Evolutionary conservation across 1,140 invertebrate genomes (phyloP).

Genomic region (Drosophila micromelanica): DNA sequence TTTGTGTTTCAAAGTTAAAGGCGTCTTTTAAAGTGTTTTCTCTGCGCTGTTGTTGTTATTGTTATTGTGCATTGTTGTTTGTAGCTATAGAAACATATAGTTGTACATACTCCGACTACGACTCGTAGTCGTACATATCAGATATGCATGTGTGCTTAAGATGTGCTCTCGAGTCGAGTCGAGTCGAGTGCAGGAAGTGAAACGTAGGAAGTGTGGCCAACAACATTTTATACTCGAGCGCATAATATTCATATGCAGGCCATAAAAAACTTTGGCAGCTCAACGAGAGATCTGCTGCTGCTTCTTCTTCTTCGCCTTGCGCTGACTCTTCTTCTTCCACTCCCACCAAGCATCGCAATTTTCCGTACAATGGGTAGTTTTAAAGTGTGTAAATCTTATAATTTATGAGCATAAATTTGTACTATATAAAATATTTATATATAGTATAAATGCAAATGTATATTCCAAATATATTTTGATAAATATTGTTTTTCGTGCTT

Average conservation of each 20-base stretch:
- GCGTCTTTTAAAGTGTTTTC: slow-evolving; percentile 56
- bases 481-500: too few species aligned
- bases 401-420: background rate
- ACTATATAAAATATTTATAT: background rate
- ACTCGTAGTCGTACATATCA: background rate
- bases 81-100: slow-evolving; percentile 48
- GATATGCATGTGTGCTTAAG: slow-evolving; percentile 48
- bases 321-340: slow-evolving; percentile 6
- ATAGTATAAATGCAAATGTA: background rate
- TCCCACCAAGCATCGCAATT: slow-evolving; percentile 7
- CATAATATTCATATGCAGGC: slow-evolving; percentile 82
- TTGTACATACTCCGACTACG: slow-evolving; percentile 6
- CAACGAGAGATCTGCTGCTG: slow-evolving; percentile 75
- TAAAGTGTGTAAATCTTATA: background rate
- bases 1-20: slow-evolving; percentile 57
- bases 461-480: background rate
- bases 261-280: slow-evolving; percentile 82
- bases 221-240: slow-evolving; percentile 82
- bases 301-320: slow-evolving; percentile 1
- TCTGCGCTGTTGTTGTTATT: slow-evolving; percentile 36
- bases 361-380: slow-evolving; percentile 20
- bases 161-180: slow-evolving; percentile 29
- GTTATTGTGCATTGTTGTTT: slow-evolving; percentile 65
- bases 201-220: slow-evolving; percentile 82
- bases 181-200: slow-evolving; percentile 77